Evolutionary conservation across 64 coral and sea anemone species (phyloP), one percentile per base, ranked within the genome.

Genomic region (Stichodactyla helianthus): DNA sequence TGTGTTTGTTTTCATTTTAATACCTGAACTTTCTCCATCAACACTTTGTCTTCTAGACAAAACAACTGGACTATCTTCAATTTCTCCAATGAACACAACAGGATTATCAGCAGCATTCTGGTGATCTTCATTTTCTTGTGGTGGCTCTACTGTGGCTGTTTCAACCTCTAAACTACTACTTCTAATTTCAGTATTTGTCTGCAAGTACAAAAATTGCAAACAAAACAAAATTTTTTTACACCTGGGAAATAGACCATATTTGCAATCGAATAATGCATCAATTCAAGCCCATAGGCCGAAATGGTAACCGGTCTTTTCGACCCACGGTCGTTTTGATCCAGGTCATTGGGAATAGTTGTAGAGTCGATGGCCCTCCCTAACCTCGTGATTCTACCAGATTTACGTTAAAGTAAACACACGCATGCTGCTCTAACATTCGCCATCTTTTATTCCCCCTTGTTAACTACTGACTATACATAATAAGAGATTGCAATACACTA

Each of bases 91-190:
- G 13, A 81, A 61, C 77, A 86, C 91, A 81, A 92, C 85, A 1
- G 78, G 94, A 23, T 96, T 96, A 65, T 93, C 91, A 64, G 82
- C 89, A 53, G 94, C 91, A 89, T 65, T 96, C 6, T 89, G 60
- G 76, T 96, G 94, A 80, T 96, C 94, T 71, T 90, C 94, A 52
- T 82, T 67, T 19, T 89, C 94, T 71, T 84, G 82, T 74, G 68
- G 25, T 10, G 85, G 52, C 23, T 89, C 94, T 60, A 86, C 50
- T 54, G 91, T 89, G 10, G 78, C 88, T 44, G 91, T 63, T 81
- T 53, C 78, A 18, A 22, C 26, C 10, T 54, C 78, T 50, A 54
- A 44, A 79, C 27, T 79, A 81, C 2, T 81, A 0, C 25, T 78
- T 81, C 50, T 19, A 81, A 20, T 53, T 53, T 51, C 50, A 20